A percentile compares a stretch with the other conserved stretches of the same genome.
These are phyloP conservation scores for Drosophila robusta DNA, from an alignment of 2,888 invertebrate species.

Conservation along the genomic window DNA sequence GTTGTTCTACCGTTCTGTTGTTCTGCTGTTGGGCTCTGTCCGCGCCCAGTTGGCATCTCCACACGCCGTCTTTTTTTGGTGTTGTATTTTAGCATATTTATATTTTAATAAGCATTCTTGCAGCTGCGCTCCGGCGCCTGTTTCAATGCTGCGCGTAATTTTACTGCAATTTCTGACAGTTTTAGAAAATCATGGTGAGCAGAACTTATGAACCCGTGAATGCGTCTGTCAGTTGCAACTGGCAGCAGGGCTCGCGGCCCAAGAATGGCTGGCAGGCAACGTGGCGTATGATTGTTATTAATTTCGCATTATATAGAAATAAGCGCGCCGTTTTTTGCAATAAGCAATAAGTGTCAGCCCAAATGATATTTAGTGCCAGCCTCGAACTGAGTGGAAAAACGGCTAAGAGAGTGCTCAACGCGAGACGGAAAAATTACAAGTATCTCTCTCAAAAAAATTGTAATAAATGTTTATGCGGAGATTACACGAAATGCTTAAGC, in stretches of 20 bases:
- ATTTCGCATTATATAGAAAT: constrained; percentile 71
- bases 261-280: constrained; percentile 57
- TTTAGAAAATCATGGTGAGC: constrained; percentile 76
- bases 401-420: constrained; percentile 10
- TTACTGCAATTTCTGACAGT: constrained; percentile 80
- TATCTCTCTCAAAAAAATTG: not conserved
- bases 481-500: not conserved
- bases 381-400: constrained; percentile 10
- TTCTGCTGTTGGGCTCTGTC: constrained; percentile 26
- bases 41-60: constrained; percentile 47
- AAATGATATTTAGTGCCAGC: constrained; percentile 76
- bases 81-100: constrained; percentile 75
- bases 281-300: constrained; percentile 79
- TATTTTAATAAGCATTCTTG: constrained; percentile 79
- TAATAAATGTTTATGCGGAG: constrained; percentile 23
- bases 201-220: constrained; percentile 72
- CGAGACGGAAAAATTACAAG: not conserved
- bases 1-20: not conserved
- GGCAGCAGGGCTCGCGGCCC: constrained; percentile 38
- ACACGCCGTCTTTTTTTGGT: constrained; percentile 25
- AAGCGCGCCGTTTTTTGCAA: constrained; percentile 56
- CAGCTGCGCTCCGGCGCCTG: constrained; percentile 75
- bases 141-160: constrained; percentile 64
- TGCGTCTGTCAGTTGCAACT: constrained; percentile 80
- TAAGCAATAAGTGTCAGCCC: constrained; percentile 77